These are phyloP conservation scores for Leptinotarsa haldemani DNA, from an alignment of 2,888 invertebrate species.

Conservation along the genomic window DNA sequence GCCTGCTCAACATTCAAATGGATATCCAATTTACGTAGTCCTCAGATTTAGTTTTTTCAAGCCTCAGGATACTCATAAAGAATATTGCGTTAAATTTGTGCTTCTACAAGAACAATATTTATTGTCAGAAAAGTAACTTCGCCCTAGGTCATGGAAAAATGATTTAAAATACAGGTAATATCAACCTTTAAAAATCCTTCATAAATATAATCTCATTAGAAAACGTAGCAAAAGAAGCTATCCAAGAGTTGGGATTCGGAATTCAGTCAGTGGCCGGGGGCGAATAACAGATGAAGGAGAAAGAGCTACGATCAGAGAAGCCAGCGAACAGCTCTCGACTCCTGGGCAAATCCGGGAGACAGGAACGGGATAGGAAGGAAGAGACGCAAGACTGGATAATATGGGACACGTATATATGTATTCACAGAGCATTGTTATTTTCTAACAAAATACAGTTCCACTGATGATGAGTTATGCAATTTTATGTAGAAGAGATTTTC, in stretches of 20 bases:
- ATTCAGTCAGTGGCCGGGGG: constrained; percentile 14
- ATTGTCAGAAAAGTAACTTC: not conserved
- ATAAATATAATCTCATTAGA: not conserved
- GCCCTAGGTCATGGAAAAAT: constrained; percentile 4
- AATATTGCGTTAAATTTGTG: not conserved
- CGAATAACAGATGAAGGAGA: constrained; percentile 1
- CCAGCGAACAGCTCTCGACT: not conserved
- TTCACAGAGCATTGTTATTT: too few relatives aligned
- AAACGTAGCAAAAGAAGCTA: constrained; percentile 9
- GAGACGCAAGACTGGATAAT: constrained; percentile 1
- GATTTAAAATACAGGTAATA: not conserved
- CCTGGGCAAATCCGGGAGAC: constrained; percentile 11
- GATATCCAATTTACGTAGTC: not conserved
- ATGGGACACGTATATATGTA: too few relatives aligned
- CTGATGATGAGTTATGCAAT: too few relatives aligned
- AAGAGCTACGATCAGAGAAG: constrained; percentile 2
- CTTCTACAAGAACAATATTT: constrained; percentile 2
- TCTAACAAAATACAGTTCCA: too few relatives aligned
- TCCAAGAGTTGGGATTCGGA: constrained; percentile 8
- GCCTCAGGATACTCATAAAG: not conserved
- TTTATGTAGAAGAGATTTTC: too few relatives aligned
- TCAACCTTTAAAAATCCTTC: not conserved
- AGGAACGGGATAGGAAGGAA: not conserved
- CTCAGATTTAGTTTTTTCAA: not conserved
- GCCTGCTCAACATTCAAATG: not conserved